Base-by-base conservation (phyloP, 2,113 vertebrate species). In the Podiceps cristatus region DNA sequence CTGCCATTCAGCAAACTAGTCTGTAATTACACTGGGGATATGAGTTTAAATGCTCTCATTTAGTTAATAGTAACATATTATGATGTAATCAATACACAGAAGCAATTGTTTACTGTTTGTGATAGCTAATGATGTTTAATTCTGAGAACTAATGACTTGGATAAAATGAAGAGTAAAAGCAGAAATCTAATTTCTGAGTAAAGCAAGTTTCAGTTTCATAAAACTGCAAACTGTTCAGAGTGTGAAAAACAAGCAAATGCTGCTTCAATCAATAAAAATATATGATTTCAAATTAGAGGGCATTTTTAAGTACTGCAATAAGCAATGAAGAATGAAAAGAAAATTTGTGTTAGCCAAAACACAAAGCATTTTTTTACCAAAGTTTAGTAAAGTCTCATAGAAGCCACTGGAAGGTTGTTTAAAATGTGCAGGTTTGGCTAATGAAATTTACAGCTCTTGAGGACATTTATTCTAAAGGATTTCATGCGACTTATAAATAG, bases 141-240 rank as follows among this genome's bases (percentile, higher is more conserved):
- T 86, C 35, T 91, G 76, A 97, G 94, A 95, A 89, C 47, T 93
- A 93, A 95, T 91, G 50, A 50, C 33, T 75, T 95, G 72, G 42
- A 68, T 76, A 92, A 89, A 94, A 91, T 83, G 31, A 92, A 92
- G 37, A 93, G n/a, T 66, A 86, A 93, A 95, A 94, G 27, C 10
- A 87, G 63, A 93, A 86, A 66, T 72, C 28, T 64, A 60, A 58
- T 76, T 75, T 86, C 37, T 31, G 64, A 59, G 18, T 82, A 83
- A 90, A 11, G 18, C 9, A 47, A 88, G 29, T 71, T 86, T 68
- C 29, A 64, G 64, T 79, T 96, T 79, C 25, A 55, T 20, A 40
- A 80, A 86, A 52, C 4, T 74, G 17, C 37, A 74, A 60, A 82
- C 5, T 55, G 8, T 64, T 81, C 62, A 90, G 64, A 52, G 29